Evolutionary conservation across 2,113 vertebrate species (phyloP).

Genomic region (Chionodraco myersi): DNA sequence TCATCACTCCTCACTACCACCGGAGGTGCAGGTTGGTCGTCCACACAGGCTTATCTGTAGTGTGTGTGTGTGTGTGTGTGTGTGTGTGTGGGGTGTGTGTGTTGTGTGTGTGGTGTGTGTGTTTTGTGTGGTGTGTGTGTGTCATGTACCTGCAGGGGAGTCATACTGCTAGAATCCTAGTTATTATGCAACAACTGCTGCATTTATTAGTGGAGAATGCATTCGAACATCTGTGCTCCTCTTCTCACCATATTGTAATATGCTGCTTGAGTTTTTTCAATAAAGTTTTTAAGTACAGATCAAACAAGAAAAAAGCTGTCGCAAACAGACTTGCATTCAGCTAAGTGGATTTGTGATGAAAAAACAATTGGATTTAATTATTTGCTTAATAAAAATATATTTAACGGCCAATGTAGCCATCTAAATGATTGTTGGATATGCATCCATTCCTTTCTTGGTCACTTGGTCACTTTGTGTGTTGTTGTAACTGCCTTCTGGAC

Average conservation of each 20-base stretch:
- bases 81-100: no score
- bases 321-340: neutral
- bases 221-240: constrained; percentile 4
- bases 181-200: constrained; percentile 30
- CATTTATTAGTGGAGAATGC: neutral
- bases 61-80: no score
- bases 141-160: neutral
- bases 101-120: no score
- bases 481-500: neutral
- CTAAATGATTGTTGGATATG: neutral
- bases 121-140: constrained; percentile 29
- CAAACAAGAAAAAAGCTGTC: neutral
- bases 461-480: neutral
- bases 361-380: neutral
- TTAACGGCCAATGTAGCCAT: neutral
- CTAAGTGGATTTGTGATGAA: neutral
- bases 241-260: neutral
- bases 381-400: neutral
- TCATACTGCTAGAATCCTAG: constrained; percentile 17
- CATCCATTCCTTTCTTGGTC: neutral
- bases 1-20: no score
- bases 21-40: no score
- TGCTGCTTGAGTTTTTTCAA: neutral
- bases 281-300: neutral
- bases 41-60: no score